Evolutionary conservation across 2,113 vertebrate species (phyloP).

Genomic region (Microcebus jonahi): DNA sequence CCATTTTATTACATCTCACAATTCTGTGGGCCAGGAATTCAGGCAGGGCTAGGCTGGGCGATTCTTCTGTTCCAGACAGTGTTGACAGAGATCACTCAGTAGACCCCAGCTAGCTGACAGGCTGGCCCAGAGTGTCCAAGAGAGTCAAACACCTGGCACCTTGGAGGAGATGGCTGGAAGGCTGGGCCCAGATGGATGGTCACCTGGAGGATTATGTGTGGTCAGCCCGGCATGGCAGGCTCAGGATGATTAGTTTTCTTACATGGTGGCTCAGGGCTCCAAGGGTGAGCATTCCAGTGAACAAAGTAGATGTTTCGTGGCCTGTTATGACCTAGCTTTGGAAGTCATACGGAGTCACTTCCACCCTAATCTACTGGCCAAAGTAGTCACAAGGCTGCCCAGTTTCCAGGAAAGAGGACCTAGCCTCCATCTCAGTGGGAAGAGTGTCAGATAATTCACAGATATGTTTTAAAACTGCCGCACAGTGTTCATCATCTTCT

Average conservation of each 20-base stretch:
- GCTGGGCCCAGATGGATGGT: not conserved
- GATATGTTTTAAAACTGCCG: no score
- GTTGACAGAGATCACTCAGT: not conserved
- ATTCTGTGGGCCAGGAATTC: not conserved
- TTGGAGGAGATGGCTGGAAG: not conserved
- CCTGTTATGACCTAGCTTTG: not conserved
- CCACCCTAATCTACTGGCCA: not conserved
- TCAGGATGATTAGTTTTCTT: not conserved
- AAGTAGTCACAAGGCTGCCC: not conserved
- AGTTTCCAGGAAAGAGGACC: not conserved
- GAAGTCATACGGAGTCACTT: not conserved
- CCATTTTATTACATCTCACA: rapidly evolving
- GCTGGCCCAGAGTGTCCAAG: not conserved
- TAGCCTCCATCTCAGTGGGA: not conserved
- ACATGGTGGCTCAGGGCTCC: not conserved
- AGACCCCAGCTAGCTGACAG: not conserved
- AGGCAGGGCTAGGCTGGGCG: not conserved
- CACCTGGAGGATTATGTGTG: not conserved
- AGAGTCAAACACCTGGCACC: not conserved
- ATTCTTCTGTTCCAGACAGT: not conserved
- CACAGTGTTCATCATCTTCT: not conserved
- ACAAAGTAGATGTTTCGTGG: not conserved
- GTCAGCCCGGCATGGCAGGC: not conserved
- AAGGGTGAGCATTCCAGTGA: not conserved
- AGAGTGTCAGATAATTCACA: no score